phyloP scores from a whole-genome alignment of 2,888 invertebrate species.

The Lasioglossum calceatum region DNA sequence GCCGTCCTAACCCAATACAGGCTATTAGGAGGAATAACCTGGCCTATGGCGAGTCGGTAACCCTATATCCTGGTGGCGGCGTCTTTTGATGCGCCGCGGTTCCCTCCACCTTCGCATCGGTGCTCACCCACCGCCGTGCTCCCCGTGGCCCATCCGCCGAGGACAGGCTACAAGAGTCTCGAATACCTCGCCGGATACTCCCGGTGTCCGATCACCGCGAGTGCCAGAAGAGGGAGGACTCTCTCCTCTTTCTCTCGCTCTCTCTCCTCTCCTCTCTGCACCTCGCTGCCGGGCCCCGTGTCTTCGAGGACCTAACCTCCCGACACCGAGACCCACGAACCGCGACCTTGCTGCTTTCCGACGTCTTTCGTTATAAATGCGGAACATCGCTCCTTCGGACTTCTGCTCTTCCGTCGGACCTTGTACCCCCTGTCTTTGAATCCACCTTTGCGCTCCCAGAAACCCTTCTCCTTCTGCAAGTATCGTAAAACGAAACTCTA shows the following conservation, averaged over 20 bases:
- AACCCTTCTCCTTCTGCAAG: neutral
- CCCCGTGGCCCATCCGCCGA: conserved; percentile 80
- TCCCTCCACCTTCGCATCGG: conserved; percentile 72
- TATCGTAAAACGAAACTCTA: neutral
- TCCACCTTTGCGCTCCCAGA: neutral
- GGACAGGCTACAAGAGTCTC: conserved; percentile 83
- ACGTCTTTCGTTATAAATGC: conserved; percentile 44
- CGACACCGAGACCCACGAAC: neutral
- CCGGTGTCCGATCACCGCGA: conserved; percentile 76
- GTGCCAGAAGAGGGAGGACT: conserved; percentile 62
- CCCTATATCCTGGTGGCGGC: conserved; percentile 81
- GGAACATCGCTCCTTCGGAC: conserved; percentile 45
- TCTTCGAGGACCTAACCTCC: conserved; percentile 33
- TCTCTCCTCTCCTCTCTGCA: conserved; percentile 37
- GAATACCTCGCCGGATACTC: conserved; percentile 82
- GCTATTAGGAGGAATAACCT: conserved; percentile 80
- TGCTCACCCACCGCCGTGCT: conserved; percentile 79
- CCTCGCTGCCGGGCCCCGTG: conserved; percentile 24
- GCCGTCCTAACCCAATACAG: conserved; percentile 75
- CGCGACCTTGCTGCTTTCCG: conserved; percentile 38
- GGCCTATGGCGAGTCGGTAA: conserved; percentile 78
- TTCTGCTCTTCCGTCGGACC: conserved; percentile 35
- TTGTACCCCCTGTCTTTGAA: neutral
- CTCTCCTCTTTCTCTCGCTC: conserved; percentile 42
- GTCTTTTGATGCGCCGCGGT: conserved; percentile 80